Evolutionary conservation across 2,888 invertebrate genomes (phyloP).

Genomic region (Hirtodrosophila alboralis): DNA sequence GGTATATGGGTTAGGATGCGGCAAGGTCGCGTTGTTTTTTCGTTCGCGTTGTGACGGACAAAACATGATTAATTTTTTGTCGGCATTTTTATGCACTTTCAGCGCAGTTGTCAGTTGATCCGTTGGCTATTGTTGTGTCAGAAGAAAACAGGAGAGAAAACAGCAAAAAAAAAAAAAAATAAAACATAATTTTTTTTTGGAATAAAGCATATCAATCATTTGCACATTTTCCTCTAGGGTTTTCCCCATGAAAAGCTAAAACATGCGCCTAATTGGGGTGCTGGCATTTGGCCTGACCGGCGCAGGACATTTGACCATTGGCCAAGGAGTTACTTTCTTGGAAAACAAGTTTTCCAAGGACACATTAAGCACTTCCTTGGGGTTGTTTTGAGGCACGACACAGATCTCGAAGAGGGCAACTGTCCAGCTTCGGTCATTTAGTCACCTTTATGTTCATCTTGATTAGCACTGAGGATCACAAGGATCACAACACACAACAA

Average conservation of each 20-base stretch:
- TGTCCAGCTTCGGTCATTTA: slow-evolving; percentile 28
- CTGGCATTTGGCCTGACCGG: slow-evolving; percentile 61
- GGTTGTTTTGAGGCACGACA: slow-evolving; percentile 46
- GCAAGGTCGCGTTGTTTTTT: slow-evolving; percentile 16
- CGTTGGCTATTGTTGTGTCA: slow-evolving; percentile 11
- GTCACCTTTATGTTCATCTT: slow-evolving; percentile 56
- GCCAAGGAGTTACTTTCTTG: slow-evolving; percentile 32
- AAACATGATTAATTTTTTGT: slow-evolving; percentile 70
- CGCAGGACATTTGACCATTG: slow-evolving; percentile 67
- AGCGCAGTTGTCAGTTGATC: slow-evolving; percentile 20
- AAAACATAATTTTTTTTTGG: no score
- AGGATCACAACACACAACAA: slow-evolving; percentile 26
- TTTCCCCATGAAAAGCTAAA: slow-evolving; percentile 45
- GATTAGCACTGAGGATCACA: slow-evolving; percentile 27
- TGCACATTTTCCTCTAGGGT: slow-evolving; percentile 37
- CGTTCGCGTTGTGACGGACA: slow-evolving; percentile 37
- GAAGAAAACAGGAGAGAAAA: slow-evolving; percentile 8
- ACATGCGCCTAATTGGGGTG: slow-evolving; percentile 68
- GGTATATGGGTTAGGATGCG: neutral
- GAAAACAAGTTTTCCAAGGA: slow-evolving; percentile 45
- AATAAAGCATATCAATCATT: slow-evolving; percentile 69
- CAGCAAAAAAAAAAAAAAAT: neutral
- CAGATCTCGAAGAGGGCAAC: slow-evolving; percentile 6
- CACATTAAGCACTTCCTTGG: slow-evolving; percentile 24
- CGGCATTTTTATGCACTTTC: slow-evolving; percentile 43